Base-by-base conservation (phyloP, 2,888 invertebrate species). In the Sarcophaga variegata region DNA sequence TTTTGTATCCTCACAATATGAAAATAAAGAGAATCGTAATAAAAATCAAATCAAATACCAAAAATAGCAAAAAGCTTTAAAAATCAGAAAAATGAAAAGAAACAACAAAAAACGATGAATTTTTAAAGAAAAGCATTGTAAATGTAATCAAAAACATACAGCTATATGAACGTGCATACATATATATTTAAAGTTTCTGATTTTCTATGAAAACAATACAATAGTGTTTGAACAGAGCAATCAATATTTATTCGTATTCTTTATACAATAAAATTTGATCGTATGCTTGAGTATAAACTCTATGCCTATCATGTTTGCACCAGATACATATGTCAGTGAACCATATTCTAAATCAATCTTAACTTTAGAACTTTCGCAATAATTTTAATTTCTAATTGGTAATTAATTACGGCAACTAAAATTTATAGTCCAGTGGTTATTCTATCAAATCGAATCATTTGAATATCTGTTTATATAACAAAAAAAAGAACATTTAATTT, bases 1-100 rank as follows among this genome's bases (percentile, higher is more conserved):
- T 72, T 37, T 85, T 71, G 60, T 78, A 79, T 83, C 70, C 72
- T 77, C 79, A 20, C 25, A 74, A 47, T 63, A 75, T 49, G 2
- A 54, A 20, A 60, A 66, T 27, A 45, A 59, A 79, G 66, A 77
- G 14, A 70, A 47, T 12, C 12, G 49, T 63, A 75, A 64, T 66
- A 12, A n/a, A 60, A 79, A 69, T 63, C 45, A 82, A 81, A 67
- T 20, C 64, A 62, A 74, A 74, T 47, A 85, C 69, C 74, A 82
- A 82, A 84, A 75, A 84, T 70, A 80, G 80, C 75, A 83, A 47
- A 59, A 64, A 71, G 64, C 4, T 76, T 82, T 37, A 12, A 60
- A 66, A 54, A 54, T 2, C 17, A 54, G 12, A 17, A 14, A 54
- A 14, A 54, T 54, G 54, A 54, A 5, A 54, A 14, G 12, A 17